These are phyloP conservation scores for Apodemia mormo DNA, from an alignment of 2,888 invertebrate species.

Conservation along the genomic window DNA sequence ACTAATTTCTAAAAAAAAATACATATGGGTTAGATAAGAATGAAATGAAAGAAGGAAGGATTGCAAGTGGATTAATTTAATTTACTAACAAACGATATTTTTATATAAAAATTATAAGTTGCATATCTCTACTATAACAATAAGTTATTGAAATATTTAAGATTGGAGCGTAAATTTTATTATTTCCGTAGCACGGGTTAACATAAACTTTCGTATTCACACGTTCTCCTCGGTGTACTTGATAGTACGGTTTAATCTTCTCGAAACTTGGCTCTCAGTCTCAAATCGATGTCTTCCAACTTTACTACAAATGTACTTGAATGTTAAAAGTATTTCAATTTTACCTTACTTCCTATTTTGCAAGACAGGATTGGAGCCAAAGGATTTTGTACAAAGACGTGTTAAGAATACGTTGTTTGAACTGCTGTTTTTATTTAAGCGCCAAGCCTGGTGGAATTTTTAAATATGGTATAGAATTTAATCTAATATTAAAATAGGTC, in stretches of 20 bases:
- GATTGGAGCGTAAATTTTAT: background rate
- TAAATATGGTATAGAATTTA: too few relatives aligned
- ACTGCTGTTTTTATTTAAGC: conserved; percentile 1
- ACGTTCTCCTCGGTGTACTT: conserved; percentile 50
- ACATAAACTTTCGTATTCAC: conserved; percentile 61
- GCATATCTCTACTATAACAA: background rate
- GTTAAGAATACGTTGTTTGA: conserved; percentile 1
- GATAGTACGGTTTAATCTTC: conserved; percentile 55
- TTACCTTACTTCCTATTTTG: conserved; percentile 11
- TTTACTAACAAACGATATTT: too few relatives aligned
- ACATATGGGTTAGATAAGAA: too few relatives aligned
- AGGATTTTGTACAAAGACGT: conserved; percentile 2
- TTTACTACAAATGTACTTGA: conserved; percentile 15
- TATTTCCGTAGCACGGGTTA: background rate
- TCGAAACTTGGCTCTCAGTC: conserved; percentile 40
- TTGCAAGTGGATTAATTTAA: too few relatives aligned
- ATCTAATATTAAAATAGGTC: too few relatives aligned
- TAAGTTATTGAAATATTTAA: background rate
- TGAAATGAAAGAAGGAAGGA: too few relatives aligned
- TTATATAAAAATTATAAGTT: too few relatives aligned
- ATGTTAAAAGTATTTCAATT: conserved; percentile 13
- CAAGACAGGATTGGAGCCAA: conserved; percentile 13
- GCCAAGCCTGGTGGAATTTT: background rate
- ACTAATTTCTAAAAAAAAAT: too few relatives aligned
- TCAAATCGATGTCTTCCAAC: conserved; percentile 19